Evolutionary conservation across 1,140 invertebrate species (phyloP).

Genomic region (Brachionus rotundiformis): DNA sequence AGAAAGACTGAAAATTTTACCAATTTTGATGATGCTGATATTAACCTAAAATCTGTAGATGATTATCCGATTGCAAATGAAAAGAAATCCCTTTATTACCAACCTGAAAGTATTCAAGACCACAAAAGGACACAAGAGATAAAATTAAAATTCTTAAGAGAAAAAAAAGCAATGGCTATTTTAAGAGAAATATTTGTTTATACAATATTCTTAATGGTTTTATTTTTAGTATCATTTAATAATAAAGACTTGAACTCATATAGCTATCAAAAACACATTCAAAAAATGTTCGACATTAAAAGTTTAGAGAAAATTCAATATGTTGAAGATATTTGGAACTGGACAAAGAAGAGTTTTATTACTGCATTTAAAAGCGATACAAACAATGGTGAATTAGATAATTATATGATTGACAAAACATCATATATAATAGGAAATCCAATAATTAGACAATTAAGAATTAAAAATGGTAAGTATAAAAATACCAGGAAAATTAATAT

Average conservation of each 20-base stretch:
- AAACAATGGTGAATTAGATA: constrained; percentile 63
- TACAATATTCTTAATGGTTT: constrained; percentile 19
- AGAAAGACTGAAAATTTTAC: constrained; percentile 27
- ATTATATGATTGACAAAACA: constrained; percentile 66
- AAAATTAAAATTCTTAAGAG: constrained; percentile 13
- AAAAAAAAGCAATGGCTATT: constrained; percentile 36
- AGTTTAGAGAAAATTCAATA: not conserved
- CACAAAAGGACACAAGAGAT: not conserved
- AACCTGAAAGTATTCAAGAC: not conserved
- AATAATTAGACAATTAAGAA: constrained; percentile 61
- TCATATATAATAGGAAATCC: constrained; percentile 68
- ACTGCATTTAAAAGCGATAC: constrained; percentile 65
- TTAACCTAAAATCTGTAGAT: not conserved
- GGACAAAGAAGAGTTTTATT: constrained; percentile 63
- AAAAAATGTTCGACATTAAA: not conserved
- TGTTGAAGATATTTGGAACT: constrained; percentile 64
- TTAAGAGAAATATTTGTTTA: constrained; percentile 61
- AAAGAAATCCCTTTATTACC: not conserved
- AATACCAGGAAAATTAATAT: not conserved
- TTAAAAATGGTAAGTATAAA: constrained; percentile 38
- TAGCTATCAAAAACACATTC: not conserved
- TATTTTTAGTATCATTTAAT: constrained; percentile 3
- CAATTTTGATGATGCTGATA: constrained; percentile 31
- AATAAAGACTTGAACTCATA: constrained; percentile 41
- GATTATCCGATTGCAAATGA: not conserved